phyloP scores from a whole-genome alignment of 2,797 vertebrate genomes.

The Picus viridis region DNA sequence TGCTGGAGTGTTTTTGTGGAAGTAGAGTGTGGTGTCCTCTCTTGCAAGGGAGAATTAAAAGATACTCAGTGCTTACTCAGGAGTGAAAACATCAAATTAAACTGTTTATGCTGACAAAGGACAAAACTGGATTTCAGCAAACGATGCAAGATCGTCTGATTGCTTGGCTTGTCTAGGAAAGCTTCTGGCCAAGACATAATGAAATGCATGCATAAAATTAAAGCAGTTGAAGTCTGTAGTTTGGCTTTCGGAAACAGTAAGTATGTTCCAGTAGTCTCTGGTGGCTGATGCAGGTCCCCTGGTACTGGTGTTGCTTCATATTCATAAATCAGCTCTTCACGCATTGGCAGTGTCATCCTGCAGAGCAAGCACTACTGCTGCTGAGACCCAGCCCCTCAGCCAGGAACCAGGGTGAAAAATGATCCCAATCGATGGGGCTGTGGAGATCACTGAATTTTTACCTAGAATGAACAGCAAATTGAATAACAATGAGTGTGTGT shows the following conservation, averaged over 20 bases:
- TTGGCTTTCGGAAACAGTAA: conserved; percentile 39
- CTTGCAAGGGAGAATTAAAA: conserved; percentile 82
- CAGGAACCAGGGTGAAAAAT: conserved; percentile 80
- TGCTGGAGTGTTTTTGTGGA: conserved; percentile 72
- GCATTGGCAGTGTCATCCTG: conserved; percentile 69
- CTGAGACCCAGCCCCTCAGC: conserved; percentile 72
- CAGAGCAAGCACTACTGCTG: conserved; percentile 64
- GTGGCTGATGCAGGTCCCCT: conserved; percentile 71
- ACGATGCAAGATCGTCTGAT: conserved; percentile 92
- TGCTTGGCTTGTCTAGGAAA: conserved; percentile 86
- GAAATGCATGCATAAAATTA: conserved; percentile 92
- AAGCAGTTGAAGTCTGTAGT: conserved; percentile 74
- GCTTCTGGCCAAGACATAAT: conserved; percentile 88
- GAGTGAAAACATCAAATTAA: conserved; percentile 96
- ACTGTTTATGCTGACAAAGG: conserved; percentile 98
- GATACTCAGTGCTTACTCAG: conserved; percentile 93
- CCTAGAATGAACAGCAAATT: conserved; percentile 83
- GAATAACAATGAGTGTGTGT: conserved; percentile 89
- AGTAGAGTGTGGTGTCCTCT: conserved; percentile 80
- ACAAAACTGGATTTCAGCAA: conserved; percentile 93
- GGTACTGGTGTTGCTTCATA: conserved; percentile 70
- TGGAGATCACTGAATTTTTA: conserved; percentile 66
- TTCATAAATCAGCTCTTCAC: conserved; percentile 82
- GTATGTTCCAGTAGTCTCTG: conserved; percentile 75
- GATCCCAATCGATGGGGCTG: conserved; percentile 73